Base-by-base conservation (phyloP, 1,140 invertebrate genomes). In the Choristoneura fumiferana region DNA sequence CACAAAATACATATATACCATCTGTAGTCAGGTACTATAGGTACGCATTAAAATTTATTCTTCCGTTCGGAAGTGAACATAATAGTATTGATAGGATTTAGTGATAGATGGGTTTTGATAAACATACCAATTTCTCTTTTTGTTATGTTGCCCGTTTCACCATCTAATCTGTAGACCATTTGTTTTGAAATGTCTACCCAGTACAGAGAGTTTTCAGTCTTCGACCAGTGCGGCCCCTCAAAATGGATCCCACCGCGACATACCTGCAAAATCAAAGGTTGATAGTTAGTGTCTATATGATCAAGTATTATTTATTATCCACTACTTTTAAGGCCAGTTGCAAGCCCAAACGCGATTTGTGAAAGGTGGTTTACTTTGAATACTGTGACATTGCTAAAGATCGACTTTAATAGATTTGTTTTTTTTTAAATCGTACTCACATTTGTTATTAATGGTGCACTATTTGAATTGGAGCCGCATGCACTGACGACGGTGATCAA, bases 191-290 rank as follows among this genome's bases (percentile, higher is more conserved):
- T 89, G 49, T 90, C 89, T 4, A 88, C 82, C 81, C 84, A 90
- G 60, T 89, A 90, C 0, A 90, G 67, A 0, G 84, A 86, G 53
- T 86, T 87, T 55, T 90, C 85, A 1, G 72, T 65, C 14, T 69
- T 65, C 10, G 82, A 80, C 78, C 87, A 90, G 60, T 87, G 83
- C 0, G 87, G 87, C 0, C 87, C 87, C 69, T 90, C 89, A 33
- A 82, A 82, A 54, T 89, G 89, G 5, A 60, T 69, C 4, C 85
- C 82, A 6, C 81, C 79, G 0, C 76, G 73, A 9, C 73, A 67
- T 39, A 90, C 65, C 87, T 90, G 39, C 22, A 36, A 61, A 65
- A 55, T 15, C 45, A 22, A 8, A 18, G 2, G 22, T 29, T n/a
- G n/a, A n/a, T n/a, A n/a, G n/a, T n/a, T n/a, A n/a, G n/a, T n/a